These are phyloP conservation scores for Colletes collaris DNA, from an alignment of 2,888 invertebrate genomes.

Conservation along the genomic window DNA sequence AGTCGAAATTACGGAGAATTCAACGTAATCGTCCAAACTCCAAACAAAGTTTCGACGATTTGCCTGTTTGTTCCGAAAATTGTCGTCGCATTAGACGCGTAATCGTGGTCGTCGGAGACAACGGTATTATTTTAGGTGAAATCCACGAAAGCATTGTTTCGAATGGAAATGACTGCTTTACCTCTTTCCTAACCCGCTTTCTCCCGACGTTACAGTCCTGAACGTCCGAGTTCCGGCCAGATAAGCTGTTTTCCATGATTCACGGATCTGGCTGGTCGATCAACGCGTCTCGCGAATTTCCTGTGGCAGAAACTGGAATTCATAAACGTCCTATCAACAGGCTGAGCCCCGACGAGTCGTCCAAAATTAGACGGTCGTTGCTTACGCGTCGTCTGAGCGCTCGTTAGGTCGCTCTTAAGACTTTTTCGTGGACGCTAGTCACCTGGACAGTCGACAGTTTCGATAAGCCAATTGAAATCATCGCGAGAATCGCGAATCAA, in stretches of 20 bases:
- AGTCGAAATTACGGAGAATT: too few species aligned
- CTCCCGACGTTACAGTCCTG: too few species aligned
- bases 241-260: too few species aligned
- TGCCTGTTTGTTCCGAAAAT: too few species aligned
- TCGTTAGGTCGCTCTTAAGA: conserved; percentile 61
- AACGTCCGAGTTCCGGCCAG: too few species aligned
- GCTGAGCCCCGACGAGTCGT: conserved; percentile 19
- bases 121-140: background rate
- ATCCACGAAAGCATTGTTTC: background rate
- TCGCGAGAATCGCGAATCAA: too few species aligned
- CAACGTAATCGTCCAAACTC: too few species aligned
- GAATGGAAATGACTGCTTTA: too few species aligned
- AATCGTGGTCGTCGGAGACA: background rate
- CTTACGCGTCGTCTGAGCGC: conserved; percentile 55
- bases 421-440: conserved; percentile 10
- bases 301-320: conserved; percentile 47
- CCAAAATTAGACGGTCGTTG: conserved; percentile 61
- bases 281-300: conserved; percentile 22
- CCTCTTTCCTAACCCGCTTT: background rate
- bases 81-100: too few species aligned
- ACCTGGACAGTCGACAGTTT: too few species aligned
- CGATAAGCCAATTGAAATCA: too few species aligned
- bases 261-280: background rate
- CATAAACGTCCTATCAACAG: conserved; percentile 45
- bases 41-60: too few species aligned